Percentiles rank a stretch among this genome's conserved stretches.
Evolutionary conservation across 2,888 invertebrate genomes (phyloP).

Genomic region (Dasypogon diadema): DNA sequence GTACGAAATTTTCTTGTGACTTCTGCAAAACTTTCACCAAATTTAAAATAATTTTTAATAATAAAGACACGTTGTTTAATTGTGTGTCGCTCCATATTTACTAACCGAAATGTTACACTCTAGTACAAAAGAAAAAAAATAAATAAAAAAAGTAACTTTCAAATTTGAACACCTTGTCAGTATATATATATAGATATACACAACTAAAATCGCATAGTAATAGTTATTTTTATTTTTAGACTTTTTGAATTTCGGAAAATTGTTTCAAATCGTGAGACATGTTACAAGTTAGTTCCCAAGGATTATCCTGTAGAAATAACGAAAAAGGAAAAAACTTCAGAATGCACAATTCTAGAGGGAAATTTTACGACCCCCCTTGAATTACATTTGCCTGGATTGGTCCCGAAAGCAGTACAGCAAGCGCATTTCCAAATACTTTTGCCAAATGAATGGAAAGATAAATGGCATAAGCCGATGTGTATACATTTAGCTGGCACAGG

Average conservation of each 20-base stretch:
- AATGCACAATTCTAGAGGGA: conserved; percentile 85
- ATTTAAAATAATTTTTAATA: too few species aligned
- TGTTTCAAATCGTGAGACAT: conserved; percentile 84
- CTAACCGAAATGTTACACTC: too few species aligned
- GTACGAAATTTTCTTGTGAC: too few species aligned
- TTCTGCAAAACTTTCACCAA: too few species aligned
- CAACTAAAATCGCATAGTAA: too few species aligned
- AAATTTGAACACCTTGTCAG: too few species aligned
- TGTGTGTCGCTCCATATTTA: too few species aligned
- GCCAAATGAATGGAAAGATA: conserved; percentile 82
- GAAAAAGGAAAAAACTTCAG: conserved; percentile 81
- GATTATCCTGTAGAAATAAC: conserved; percentile 90
- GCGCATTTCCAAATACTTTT: conserved; percentile 88
- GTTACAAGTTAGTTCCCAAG: conserved; percentile 82
- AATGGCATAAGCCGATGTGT: conserved; percentile 83
- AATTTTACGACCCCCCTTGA: conserved; percentile 89
- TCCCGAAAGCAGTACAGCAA: conserved; percentile 84
- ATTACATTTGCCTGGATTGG: conserved; percentile 84
- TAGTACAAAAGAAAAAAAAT: too few species aligned
- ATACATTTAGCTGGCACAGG: conserved; percentile 98
- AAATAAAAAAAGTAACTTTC: too few species aligned
- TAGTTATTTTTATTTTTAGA: conserved; percentile 72
- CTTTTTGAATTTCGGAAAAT: conserved; percentile 92
- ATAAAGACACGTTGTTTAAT: too few species aligned
- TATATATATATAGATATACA: too few species aligned